Evolutionary conservation across 2,888 invertebrate species (phyloP).

Genomic region (Parasteatoda lunata): DNA sequence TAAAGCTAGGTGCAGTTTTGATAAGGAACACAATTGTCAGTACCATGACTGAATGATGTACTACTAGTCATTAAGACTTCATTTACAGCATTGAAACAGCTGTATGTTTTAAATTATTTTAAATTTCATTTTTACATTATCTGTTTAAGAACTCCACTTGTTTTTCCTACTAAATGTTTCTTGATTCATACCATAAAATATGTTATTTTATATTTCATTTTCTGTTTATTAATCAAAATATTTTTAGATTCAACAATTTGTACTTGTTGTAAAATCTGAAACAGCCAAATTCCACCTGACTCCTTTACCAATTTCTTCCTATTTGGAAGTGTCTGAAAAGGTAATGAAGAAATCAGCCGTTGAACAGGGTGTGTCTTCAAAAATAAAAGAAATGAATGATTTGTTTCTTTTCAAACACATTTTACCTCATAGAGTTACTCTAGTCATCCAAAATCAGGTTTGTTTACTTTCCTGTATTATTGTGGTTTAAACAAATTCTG

Average conservation of each 20-base stretch:
- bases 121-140: too few species aligned
- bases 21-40: too few species aligned
- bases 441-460: conserved; percentile 60
- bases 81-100: too few species aligned
- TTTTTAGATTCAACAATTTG: conserved; percentile 37
- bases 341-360: conserved; percentile 43
- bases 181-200: too few species aligned
- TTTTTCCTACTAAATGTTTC: too few species aligned
- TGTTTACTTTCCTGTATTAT: neutral
- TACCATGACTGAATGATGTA: too few species aligned
- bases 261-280: conserved; percentile 13
- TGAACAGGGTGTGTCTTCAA: conserved; percentile 47
- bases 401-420: conserved; percentile 36
- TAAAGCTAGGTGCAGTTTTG: too few species aligned
- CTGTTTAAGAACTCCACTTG: too few species aligned
- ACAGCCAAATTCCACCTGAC: conserved; percentile 2
- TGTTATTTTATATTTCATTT: too few species aligned
- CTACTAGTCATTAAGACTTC: too few species aligned
- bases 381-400: conserved; percentile 60
- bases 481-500: neutral
- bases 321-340: conserved; percentile 26
- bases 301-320: conserved; percentile 47
- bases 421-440: conserved; percentile 33
- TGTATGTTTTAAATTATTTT: too few species aligned
- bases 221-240: neutral